Evolutionary conservation across 1,140 invertebrate species (phyloP).

Genomic region (Caenorhabditis brenneri): DNA sequence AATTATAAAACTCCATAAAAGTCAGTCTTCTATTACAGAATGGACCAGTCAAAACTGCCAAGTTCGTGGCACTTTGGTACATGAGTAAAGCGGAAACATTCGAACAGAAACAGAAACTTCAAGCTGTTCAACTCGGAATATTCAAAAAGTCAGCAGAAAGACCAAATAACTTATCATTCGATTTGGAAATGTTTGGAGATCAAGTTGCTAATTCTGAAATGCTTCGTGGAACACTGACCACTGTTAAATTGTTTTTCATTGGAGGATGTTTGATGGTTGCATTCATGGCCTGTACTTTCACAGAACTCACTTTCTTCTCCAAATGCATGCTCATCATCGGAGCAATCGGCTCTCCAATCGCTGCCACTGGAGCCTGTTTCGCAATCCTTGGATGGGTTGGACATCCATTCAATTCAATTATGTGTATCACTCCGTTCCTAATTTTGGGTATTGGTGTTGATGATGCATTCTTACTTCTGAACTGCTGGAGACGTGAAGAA

Average conservation of each 20-base stretch:
- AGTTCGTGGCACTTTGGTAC: constrained; percentile 47
- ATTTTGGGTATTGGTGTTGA: constrained; percentile 66
- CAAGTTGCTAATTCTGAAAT: constrained; percentile 55
- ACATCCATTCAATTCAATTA: constrained; percentile 60
- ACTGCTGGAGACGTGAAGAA: constrained; percentile 60
- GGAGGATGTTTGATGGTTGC: constrained; percentile 49
- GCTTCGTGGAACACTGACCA: constrained; percentile 43
- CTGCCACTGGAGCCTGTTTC: constrained; percentile 42
- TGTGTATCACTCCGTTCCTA: constrained; percentile 65
- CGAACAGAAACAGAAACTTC: constrained; percentile 40
- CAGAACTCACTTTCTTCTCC: constrained; percentile 37
- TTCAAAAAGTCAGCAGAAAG: neutral
- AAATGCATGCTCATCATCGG: constrained; percentile 26
- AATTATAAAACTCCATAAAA: no score
- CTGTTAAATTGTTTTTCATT: constrained; percentile 44
- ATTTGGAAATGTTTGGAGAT: constrained; percentile 45
- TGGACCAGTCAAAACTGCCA: constrained; percentile 31
- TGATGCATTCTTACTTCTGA: constrained; percentile 65
- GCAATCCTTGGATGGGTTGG: constrained; percentile 58
- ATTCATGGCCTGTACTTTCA: constrained; percentile 49
- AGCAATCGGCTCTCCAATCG: constrained; percentile 45
- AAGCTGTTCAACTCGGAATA: constrained; percentile 42
- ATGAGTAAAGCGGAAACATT: constrained; percentile 46
- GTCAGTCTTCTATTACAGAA: constrained; percentile 21
- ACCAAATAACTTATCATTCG: constrained; percentile 20